Evolutionary conservation across 1,140 invertebrate genomes (phyloP), one percentile per base, ranked within the genome.

Genomic region (Drosophila watanabei): DNA sequence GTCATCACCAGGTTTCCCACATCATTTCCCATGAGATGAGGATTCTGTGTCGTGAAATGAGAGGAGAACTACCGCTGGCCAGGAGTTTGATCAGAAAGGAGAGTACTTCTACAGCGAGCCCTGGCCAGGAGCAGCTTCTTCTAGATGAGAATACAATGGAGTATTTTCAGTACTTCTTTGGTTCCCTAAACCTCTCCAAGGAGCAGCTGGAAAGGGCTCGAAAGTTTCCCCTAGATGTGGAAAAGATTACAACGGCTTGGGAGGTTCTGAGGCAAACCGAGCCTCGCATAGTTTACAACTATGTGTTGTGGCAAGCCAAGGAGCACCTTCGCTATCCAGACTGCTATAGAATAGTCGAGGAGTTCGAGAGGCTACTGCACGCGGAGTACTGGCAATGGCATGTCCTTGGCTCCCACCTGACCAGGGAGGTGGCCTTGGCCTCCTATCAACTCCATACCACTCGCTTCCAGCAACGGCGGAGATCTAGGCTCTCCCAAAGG

Each of bases 381-480:
- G 41, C 79, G 0, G 91, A 92, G 33, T 92, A 92, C 30, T 92
- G 91, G 91, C 81, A 91, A 20, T 92, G 91, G 91, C 58, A 87
- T 52, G 66, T 92, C 8, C 64, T 92, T 4, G 54, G 54, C 2
- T 30, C 58, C 5, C 63, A 82, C 8, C 43, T 90, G 11, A 58
- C 24, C 2, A 75, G 83, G 2, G 73, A 92, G 5, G 91, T 92
- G 8, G 91, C 91, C 5, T 24, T 92, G 56, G 88, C 91, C 8
- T 56, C 82, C 33, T 92, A 85, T 52, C 85, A 92, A 32, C 59
- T 90, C 46, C 91, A 92, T 32, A 90, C 91, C 2, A 92, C 91
- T 28, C 86, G 88, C 5, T 92, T 92, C 30, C 83, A 92, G 48
- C 57, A 88, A 41, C 63, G 73, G 0, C 68, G 89, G 5, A 75